Evolutionary conservation across 2,797 vertebrate species (phyloP).

Genomic region (Amphiprion clarkii): DNA sequence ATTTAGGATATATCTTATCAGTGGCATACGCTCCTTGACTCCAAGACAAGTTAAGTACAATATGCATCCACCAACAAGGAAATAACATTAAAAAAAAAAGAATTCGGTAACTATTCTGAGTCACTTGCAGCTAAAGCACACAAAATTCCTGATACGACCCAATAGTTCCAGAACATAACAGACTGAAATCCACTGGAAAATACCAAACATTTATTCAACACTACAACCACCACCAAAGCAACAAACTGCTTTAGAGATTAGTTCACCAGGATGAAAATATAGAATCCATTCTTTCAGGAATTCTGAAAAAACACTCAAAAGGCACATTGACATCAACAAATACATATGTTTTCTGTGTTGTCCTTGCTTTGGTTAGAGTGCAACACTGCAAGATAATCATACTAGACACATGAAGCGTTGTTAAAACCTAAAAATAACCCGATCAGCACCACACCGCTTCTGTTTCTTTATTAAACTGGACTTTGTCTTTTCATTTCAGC

Average conservation of each 20-base stretch:
- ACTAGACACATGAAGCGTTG: not conserved
- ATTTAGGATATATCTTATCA: constrained; percentile 44
- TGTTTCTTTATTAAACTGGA: constrained; percentile 30
- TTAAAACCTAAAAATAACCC: constrained; percentile 37
- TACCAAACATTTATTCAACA: constrained; percentile 31
- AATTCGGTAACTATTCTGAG: constrained; percentile 3
- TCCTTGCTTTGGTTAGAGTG: constrained; percentile 5
- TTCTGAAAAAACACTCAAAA: not conserved
- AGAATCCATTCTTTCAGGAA: not conserved
- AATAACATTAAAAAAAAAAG: constrained; percentile 8
- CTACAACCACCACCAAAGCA: constrained; percentile 20
- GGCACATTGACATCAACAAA: constrained; percentile 4
- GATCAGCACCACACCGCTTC: constrained; percentile 10
- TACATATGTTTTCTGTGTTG: not conserved
- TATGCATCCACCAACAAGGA: constrained; percentile 23
- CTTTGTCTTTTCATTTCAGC: constrained; percentile 37
- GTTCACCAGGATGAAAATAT: not conserved
- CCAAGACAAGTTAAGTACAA: constrained; percentile 8
- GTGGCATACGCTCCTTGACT: constrained; percentile 25
- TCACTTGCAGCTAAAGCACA: not conserved
- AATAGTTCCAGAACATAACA: constrained; percentile 23
- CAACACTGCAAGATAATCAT: constrained; percentile 1
- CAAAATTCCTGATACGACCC: constrained; percentile 9
- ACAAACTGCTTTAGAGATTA: constrained; percentile 19
- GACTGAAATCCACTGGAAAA: constrained; percentile 37